Conservation (phyloP, 1,140 invertebrate genomes). For the Uloborus diversus region DNA sequence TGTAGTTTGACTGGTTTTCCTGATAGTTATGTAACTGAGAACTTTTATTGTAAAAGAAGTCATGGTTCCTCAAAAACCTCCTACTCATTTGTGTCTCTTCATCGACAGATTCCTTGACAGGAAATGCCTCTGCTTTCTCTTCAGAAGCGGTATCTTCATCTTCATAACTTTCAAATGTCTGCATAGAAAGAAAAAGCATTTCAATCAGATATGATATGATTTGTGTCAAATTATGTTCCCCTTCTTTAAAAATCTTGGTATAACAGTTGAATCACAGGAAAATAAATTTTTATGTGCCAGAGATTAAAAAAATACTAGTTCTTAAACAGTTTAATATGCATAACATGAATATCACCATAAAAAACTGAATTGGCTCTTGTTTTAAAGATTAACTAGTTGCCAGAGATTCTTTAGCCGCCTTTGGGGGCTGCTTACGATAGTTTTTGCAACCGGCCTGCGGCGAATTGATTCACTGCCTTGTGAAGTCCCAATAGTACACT, state of each 20-base stretch:
- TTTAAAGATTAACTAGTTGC: too few relatives aligned
- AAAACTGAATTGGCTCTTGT: background rate
- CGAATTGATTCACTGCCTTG: too few relatives aligned
- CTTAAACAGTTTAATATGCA: background rate
- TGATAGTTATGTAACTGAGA: background rate
- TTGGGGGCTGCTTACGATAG: too few relatives aligned
- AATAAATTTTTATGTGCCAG: background rate
- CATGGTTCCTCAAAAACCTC: background rate
- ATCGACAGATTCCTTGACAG: slow-evolving; percentile 1
- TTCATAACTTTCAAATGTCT: slow-evolving; percentile 54
- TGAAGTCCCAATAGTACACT: too few relatives aligned
- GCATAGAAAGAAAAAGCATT: background rate
- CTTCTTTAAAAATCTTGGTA: background rate
- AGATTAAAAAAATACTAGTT: background rate
- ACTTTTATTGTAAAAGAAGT: background rate
- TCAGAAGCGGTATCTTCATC: slow-evolving; percentile 34
- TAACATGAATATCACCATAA: background rate
- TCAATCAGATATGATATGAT: background rate
- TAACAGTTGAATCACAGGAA: background rate
- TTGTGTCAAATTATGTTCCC: background rate
- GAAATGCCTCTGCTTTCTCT: background rate
- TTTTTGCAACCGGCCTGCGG: too few relatives aligned
- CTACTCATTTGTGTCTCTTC: slow-evolving; percentile 13
- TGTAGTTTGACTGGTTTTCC: background rate
- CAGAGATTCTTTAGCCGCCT: too few relatives aligned